These are phyloP conservation scores for Mellivora capensis DNA, from an alignment of 2,113 vertebrate genomes.

Conservation along the genomic window DNA sequence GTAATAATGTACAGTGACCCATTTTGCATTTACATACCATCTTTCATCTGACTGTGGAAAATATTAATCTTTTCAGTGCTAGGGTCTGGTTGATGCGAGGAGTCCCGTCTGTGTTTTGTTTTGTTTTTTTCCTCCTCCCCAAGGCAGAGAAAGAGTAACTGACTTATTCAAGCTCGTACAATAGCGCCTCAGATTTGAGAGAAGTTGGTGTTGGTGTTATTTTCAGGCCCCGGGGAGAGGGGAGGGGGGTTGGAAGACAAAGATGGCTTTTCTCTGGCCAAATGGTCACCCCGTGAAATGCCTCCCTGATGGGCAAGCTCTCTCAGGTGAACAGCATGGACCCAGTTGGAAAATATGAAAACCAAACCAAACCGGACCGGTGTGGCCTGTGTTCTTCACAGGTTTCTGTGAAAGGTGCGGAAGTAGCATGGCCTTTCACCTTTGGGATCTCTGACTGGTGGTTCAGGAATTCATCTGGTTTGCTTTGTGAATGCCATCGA, in stretches of 20 bases:
- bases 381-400: background rate
- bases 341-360: slow-evolving; percentile 15
- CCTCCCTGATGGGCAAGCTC: background rate
- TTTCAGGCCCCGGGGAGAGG: slow-evolving; percentile 41
- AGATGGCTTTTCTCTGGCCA: slow-evolving; percentile 52
- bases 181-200: slow-evolving; percentile 57
- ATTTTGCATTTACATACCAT: background rate
- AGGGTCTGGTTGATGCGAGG: slow-evolving; percentile 3
- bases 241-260: slow-evolving; percentile 36
- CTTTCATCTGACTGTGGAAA: slow-evolving; percentile 61
- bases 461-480: background rate
- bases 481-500: background rate
- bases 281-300: slow-evolving; percentile 23
- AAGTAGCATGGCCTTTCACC: background rate
- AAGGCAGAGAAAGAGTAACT: slow-evolving; percentile 46
- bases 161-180: slow-evolving; percentile 45
- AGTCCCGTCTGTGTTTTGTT: slow-evolving; percentile 22
- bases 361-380: background rate
- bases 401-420: background rate
- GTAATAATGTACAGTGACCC: slow-evolving; percentile 28
- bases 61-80: slow-evolving; percentile 50
- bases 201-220: slow-evolving; percentile 34
- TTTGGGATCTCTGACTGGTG: background rate
- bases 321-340: background rate
- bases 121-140: background rate